These are phyloP conservation scores for Watsonalla cultraria DNA, from an alignment of 2,888 invertebrate species.

Conservation along the genomic window DNA sequence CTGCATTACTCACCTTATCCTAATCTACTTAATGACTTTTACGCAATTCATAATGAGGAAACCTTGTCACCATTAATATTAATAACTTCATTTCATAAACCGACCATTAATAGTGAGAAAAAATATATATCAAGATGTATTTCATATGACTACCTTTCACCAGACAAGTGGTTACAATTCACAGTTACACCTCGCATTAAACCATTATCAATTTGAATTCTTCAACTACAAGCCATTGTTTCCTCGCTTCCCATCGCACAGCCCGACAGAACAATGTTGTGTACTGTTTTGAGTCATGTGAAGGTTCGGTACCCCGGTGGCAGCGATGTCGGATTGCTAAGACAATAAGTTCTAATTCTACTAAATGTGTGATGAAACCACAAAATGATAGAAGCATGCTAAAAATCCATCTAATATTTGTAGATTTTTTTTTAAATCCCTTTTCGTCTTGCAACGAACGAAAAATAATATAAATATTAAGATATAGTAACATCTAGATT, in stretches of 20 bases:
- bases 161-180: slow-evolving; percentile 18
- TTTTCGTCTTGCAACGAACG: no score
- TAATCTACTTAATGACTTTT: no score
- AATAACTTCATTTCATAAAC: background rate
- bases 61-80: background rate
- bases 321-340: background rate
- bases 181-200: slow-evolving; percentile 34
- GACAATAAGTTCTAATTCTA: background rate
- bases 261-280: slow-evolving; percentile 30
- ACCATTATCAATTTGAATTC: slow-evolving; percentile 33
- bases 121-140: background rate
- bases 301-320: background rate
- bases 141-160: slow-evolving; percentile 30
- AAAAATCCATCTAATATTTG: no score
- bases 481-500: slow-evolving; percentile 3
- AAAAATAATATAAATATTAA: no score
- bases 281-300: slow-evolving; percentile 38
- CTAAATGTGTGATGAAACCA: background rate
- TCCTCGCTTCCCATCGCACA: slow-evolving; percentile 37
- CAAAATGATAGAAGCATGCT: background rate
- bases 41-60: background rate
- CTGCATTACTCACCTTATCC: no score
- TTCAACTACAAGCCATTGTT: slow-evolving; percentile 46
- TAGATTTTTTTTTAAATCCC: no score
- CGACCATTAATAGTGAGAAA: background rate